Evolutionary conservation across 2,888 invertebrate species (phyloP), one percentile per base, ranked within the genome.

Genomic region (Coelopa pilipes): DNA sequence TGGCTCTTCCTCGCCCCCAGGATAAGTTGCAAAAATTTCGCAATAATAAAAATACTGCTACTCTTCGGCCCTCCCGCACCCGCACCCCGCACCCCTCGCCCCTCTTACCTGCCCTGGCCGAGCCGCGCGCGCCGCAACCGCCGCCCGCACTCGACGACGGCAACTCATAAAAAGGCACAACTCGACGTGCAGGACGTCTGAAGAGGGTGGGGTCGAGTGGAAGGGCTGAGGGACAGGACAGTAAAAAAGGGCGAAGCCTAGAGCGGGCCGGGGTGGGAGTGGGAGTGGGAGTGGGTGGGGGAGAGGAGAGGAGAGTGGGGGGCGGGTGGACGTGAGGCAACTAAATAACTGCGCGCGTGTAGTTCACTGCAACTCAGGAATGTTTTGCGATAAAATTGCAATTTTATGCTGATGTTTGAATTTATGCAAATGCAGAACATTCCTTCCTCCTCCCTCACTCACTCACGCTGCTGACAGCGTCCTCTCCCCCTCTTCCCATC

Each of bases 401-500:
- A 82, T 85, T 85, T 85, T 85, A 81, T 84, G 85, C 84, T 85
- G 85, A 85, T 84, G 82, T 84, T 84, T 84, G 83, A 85, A 84
- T 85, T 84, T 81, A 84, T 84, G 84, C 82, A 84, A 84, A 85
- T 85, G 82, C 81, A 83, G 82, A 83, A 82, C 78, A 74, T 71
- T 65, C 63, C 53, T 46, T 34, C 34, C 7, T 7, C 2, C 34
- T 34, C 34, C 2, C 34, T 34, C 34, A 34, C 34, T 34, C 34
- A 34, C 34, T 34, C 34, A 34, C 34, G 2, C 34, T 34, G 49
- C 46, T 15, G 12, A 60, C 21, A 19, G 17, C 4, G 21, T 34
- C 15, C 24, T 62, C n/a, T 50, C 19, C 15, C 21, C 9, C 13
- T 53, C 24, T 12, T 15, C 19, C 2, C 46, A 19, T 57, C 45